Conservation (phyloP, 2,113 vertebrate genomes). For the Laterallus jamaicensis region DNA sequence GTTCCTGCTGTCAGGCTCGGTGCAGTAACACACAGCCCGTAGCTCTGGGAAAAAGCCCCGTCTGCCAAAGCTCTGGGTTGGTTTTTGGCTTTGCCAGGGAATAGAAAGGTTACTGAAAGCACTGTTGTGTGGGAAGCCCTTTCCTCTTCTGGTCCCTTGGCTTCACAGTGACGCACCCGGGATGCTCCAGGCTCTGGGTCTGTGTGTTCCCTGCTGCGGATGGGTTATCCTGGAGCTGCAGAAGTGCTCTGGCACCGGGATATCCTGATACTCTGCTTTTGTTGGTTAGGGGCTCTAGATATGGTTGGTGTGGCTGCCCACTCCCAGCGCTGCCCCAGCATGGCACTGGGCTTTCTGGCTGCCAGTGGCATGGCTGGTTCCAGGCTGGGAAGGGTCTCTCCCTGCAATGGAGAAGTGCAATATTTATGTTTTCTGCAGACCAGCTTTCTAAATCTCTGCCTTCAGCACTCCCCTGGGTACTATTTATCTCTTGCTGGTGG, state of each 20-base stretch:
- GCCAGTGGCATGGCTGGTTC: not conserved
- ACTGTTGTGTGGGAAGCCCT: rapidly evolving
- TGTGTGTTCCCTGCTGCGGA: rapidly evolving
- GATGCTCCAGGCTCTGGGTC: not conserved
- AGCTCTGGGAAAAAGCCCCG: not conserved
- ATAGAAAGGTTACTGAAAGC: rapidly evolving
- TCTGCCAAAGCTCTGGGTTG: not conserved
- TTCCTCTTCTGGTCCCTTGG: not conserved
- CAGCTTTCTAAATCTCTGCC: not conserved
- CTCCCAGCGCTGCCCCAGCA: not conserved
- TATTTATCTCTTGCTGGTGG: not conserved
- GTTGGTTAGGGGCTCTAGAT: no score
- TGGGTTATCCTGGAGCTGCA: no score
- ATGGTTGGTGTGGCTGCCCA: not conserved
- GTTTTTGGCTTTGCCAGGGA: not conserved
- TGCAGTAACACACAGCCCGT: not conserved
- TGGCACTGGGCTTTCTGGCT: not conserved
- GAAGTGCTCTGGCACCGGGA: not conserved
- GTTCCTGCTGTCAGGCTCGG: not conserved
- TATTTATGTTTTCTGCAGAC: not conserved
- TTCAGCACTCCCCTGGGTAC: not conserved
- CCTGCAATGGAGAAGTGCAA: not conserved
- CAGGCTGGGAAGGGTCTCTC: not conserved
- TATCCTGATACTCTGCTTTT: no score
- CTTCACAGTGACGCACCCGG: not conserved